Percentiles rank a stretch among this genome's conserved stretches.
Evolutionary conservation across 1,140 invertebrate genomes (phyloP).

Genomic region (Globodera rostochiensis): DNA sequence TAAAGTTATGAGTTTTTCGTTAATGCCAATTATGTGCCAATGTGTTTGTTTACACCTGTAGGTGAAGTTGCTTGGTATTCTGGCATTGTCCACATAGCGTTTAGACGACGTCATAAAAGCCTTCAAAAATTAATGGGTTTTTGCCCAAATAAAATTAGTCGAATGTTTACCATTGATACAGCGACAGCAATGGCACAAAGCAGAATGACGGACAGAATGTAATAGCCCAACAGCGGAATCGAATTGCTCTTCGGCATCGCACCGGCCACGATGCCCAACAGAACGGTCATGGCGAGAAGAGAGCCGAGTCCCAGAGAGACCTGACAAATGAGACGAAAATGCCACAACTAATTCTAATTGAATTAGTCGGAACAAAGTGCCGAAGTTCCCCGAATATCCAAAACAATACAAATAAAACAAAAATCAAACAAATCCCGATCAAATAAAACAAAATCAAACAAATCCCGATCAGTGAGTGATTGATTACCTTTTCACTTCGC

Average conservation of each 20-base stretch:
- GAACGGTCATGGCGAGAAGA: slow-evolving; percentile 58
- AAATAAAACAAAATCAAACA: too few relatives aligned
- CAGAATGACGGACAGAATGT: slow-evolving; percentile 59
- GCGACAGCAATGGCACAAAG: slow-evolving; percentile 58
- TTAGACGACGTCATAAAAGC: slow-evolving; percentile 48
- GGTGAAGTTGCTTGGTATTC: slow-evolving; percentile 51
- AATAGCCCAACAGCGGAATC: slow-evolving; percentile 60
- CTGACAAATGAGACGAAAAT: not conserved
- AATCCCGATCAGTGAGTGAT: too few relatives aligned
- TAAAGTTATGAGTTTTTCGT: too few relatives aligned
- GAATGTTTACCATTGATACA: slow-evolving; percentile 47
- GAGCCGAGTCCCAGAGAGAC: slow-evolving; percentile 55
- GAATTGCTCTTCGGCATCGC: slow-evolving; percentile 64
- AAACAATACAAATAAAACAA: too few relatives aligned
- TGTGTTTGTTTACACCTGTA: slow-evolving; percentile 36
- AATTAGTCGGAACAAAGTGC: not conserved
- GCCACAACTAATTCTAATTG: not conserved
- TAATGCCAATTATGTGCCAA: too few relatives aligned
- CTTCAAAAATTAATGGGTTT: not conserved
- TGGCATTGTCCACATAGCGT: slow-evolving; percentile 53
- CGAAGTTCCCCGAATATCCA: too few relatives aligned
- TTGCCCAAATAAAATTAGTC: not conserved
- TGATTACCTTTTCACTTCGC: slow-evolving; percentile 55
- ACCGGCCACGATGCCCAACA: slow-evolving; percentile 60
- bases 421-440: too few relatives aligned